Evolutionary conservation across 2,797 vertebrate genomes (phyloP), one percentile per base, ranked within the genome.

Genomic region (Danionella dracula): DNA sequence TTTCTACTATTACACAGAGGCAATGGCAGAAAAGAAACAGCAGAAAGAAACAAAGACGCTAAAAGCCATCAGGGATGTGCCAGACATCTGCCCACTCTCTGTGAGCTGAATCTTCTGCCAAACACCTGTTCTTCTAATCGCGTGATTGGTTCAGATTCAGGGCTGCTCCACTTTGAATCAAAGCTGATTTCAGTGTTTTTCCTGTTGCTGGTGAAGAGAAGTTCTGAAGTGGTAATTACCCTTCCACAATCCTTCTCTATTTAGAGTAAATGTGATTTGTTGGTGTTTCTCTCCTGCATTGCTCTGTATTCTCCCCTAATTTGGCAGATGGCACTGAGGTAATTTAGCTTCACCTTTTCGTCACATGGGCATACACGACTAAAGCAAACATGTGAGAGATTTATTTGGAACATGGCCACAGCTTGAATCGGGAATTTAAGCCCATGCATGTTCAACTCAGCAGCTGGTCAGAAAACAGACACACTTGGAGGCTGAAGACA

Each of bases 401-500:
- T 59, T 44, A 59, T 58, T 59, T 50, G 41, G 42, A 45, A 32
- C 54, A 77, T 27, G n/a, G 11, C 37, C 38, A 55, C 27, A 29
- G 35, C 4, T 11, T 8, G 11, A 50, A 19, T n/a, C n/a, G 17
- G 20, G 16, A 48, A 37, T 57, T 48, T 27, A n/a, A 31, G 74
- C 58, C 65, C 56, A 68, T 53, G 16, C 66, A 41, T 50, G 41
- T 58, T 49, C 64, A 46, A 54, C 46, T 58, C 51, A 41, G 31
- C 55, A 71, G 29, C 35, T 60, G 45, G 44, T 53, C 63, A 68
- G 62, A 44, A 70, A 69, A 69, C 69, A 60, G 67, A 71, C 70
- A 77, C 74, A 76, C 68, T 72, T 50, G 44, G 61, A 60, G n/a
- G n/a, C n/a, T n/a, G n/a, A n/a, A n/a, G n/a, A n/a, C n/a, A n/a